Conservation (phyloP, 2,113 vertebrate genomes). For the Platichthys flesus region DNA sequence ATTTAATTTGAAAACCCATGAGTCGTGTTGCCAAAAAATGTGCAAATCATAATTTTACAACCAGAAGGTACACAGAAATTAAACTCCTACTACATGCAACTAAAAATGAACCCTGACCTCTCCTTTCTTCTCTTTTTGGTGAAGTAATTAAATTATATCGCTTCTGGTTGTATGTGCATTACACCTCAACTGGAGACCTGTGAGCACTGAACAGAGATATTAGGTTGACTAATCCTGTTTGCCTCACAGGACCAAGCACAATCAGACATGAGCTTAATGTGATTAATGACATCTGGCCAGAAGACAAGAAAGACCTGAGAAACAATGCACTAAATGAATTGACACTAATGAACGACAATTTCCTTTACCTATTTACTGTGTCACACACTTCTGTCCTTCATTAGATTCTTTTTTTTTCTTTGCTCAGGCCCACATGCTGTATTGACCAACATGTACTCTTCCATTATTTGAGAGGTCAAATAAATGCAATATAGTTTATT, state of each 20-base stretch:
- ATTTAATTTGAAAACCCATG: background rate
- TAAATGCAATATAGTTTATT: background rate
- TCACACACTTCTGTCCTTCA: background rate
- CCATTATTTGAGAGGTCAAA: background rate
- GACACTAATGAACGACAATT: background rate
- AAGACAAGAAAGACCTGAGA: background rate
- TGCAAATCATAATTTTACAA: background rate
- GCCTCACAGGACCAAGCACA: background rate
- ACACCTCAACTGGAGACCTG: conserved; percentile 20
- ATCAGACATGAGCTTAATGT: conserved; percentile 14
- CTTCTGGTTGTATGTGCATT: conserved; percentile 8
- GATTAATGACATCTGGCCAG: conserved; percentile 7
- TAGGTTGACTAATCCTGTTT: conserved; percentile 25
- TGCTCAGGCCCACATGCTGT: background rate
- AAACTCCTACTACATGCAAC: background rate
- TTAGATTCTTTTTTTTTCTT: too few relatives aligned
- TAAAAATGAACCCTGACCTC: background rate
- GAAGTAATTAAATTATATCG: background rate
- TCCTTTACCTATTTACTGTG: background rate
- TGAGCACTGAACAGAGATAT: background rate
- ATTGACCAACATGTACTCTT: background rate
- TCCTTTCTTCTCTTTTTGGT: background rate
- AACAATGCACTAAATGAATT: background rate
- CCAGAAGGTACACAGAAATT: background rate
- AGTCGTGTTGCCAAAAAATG: background rate